phyloP scores from a whole-genome alignment of 2,888 invertebrate genomes.

The Aleiodes alternator region DNA sequence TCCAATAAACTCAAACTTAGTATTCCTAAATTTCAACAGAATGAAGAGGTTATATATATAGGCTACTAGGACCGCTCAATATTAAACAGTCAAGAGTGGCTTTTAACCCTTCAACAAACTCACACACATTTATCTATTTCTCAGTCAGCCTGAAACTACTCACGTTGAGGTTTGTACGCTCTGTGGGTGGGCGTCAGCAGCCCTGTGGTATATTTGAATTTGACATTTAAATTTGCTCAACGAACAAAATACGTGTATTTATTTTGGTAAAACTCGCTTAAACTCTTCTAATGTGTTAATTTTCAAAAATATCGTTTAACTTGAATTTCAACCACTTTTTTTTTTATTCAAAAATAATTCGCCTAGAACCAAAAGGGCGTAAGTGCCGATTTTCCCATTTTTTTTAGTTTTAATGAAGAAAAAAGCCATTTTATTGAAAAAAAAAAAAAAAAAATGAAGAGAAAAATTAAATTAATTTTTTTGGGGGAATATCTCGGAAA shows the following conservation, averaged over 20 bases:
- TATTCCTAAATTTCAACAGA: too few species aligned
- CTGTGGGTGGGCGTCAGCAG: constrained; percentile 34
- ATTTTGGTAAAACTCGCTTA: not conserved
- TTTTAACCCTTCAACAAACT: constrained; percentile 29
- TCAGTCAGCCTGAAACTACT: constrained; percentile 27
- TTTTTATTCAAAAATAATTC: too few species aligned
- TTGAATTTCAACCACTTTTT: too few species aligned
- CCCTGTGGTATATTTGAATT: constrained; percentile 59
- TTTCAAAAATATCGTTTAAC: not conserved
- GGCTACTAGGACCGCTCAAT: not conserved
- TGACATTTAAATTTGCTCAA: constrained; percentile 56
- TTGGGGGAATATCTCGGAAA: too few species aligned
- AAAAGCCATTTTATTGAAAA: too few species aligned
- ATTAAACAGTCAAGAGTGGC: constrained; percentile 16
- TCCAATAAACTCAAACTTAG: too few species aligned
- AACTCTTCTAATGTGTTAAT: constrained; percentile 3
- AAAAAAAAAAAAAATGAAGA: too few species aligned
- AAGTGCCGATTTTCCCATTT: too few species aligned
- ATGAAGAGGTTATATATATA: too few species aligned
- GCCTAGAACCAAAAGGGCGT: too few species aligned
- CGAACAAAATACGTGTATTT: constrained; percentile 42
- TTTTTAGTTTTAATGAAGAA: too few species aligned
- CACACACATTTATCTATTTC: constrained; percentile 39
- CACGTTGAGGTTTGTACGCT: not conserved
- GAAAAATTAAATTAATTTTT: too few species aligned